Conservation (phyloP, 2,113 vertebrate genomes). For the Hemiscyllium ocellatum region DNA sequence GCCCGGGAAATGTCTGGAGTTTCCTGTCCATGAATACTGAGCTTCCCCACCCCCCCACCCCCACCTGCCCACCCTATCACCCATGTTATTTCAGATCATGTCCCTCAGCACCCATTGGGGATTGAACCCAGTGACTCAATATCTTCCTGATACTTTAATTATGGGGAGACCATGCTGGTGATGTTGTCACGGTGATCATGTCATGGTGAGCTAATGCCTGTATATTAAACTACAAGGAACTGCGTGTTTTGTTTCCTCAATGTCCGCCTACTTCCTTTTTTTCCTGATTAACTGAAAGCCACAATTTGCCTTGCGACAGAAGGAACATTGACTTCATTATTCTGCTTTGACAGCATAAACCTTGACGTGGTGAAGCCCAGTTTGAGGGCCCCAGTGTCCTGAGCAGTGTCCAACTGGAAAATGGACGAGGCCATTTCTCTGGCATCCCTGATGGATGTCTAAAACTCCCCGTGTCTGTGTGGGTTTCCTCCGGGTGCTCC, state of each 20-base stretch:
- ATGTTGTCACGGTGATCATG: not conserved
- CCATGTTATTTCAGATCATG: not conserved
- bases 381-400: too few relatives aligned
- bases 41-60: not conserved
- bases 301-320: not conserved
- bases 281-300: not conserved
- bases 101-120: not conserved
- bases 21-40: not conserved
- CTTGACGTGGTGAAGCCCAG: too few relatives aligned
- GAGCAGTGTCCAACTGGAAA: too few relatives aligned
- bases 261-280: not conserved
- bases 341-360: too few relatives aligned
- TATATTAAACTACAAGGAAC: not conserved
- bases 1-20: not conserved
- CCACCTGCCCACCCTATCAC: not conserved
- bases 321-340: too few relatives aligned
- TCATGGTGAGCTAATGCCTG: not conserved
- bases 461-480: too few relatives aligned
- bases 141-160: not conserved
- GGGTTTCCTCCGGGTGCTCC: too few relatives aligned
- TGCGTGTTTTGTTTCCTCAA: not conserved
- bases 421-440: too few relatives aligned
- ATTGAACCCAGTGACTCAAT: not conserved
- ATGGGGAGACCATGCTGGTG: not conserved
- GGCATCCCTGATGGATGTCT: too few relatives aligned